phyloP scores from a whole-genome alignment of 1,140 invertebrate species.

The Scylla paramamosain region DNA sequence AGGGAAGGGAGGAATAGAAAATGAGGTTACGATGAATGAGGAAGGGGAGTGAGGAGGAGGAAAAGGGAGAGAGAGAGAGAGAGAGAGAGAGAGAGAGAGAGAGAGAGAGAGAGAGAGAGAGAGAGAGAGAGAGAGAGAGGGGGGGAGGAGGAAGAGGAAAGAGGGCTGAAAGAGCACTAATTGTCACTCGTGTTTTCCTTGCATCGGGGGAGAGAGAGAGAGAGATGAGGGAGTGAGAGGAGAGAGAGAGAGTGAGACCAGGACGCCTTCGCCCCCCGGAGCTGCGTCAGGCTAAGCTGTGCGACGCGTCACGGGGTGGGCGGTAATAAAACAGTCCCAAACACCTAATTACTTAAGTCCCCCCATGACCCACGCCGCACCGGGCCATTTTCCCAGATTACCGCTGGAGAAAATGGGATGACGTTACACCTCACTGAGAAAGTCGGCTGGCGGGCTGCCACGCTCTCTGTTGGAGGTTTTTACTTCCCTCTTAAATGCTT shows the following conservation, averaged over 20 bases:
- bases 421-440: conserved; percentile 71
- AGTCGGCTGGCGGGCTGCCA: conserved; percentile 58
- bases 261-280: neutral
- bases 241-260: too few species aligned
- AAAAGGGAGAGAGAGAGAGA: neutral
- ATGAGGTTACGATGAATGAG: neutral
- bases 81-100: conserved; percentile 3
- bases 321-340: conserved; percentile 69
- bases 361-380: conserved; percentile 53
- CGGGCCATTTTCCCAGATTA: conserved; percentile 73
- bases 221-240: too few species aligned
- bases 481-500: conserved; percentile 28
- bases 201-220: too few species aligned
- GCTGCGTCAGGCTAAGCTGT: conserved; percentile 62
- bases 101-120: conserved; percentile 3
- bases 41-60: neutral
- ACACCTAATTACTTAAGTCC: conserved; percentile 71
- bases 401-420: conserved; percentile 70
- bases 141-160: neutral
- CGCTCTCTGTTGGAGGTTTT: conserved; percentile 4
- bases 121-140: neutral
- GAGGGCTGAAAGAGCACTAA: neutral
- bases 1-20: too few species aligned
- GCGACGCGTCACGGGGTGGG: conserved; percentile 44
- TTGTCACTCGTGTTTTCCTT: too few species aligned